These are phyloP conservation scores for Hoplostethus mediterraneus DNA, from an alignment of 2,797 vertebrate species.

Conservation along the genomic window DNA sequence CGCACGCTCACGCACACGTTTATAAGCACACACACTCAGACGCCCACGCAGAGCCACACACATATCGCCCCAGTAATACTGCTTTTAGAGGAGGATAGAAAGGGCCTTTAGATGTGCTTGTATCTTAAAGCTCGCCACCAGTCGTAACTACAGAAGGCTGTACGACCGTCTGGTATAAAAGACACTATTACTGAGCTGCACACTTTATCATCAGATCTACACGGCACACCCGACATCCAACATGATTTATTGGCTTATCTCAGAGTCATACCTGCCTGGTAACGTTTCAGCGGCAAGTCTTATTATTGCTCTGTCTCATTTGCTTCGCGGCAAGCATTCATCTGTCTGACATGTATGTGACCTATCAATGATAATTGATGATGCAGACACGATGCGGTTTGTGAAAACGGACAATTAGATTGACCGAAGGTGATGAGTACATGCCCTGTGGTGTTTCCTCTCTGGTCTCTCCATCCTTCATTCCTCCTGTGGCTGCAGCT, in stretches of 20 bases:
- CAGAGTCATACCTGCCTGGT: neutral
- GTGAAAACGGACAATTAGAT: constrained; percentile 16
- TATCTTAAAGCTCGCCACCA: no score
- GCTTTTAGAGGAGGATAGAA: no score
- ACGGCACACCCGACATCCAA: no score
- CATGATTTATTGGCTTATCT: no score
- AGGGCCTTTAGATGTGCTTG: no score
- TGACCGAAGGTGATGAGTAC: neutral
- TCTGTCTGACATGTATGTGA: constrained; percentile 11
- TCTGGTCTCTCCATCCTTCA: constrained; percentile 15
- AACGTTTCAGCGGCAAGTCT: neutral
- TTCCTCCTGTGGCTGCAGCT: constrained; percentile 19
- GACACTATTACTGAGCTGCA: no score
- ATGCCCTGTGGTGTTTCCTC: constrained; percentile 15
- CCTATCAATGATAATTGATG: neutral
- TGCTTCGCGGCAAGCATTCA: neutral
- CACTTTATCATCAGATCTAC: no score
- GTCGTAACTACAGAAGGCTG: no score
- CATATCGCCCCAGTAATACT: neutral
- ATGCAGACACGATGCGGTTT: constrained; percentile 10
- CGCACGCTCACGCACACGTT: constrained; percentile 6
- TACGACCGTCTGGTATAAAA: no score
- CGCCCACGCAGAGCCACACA: neutral
- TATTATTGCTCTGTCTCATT: no score
- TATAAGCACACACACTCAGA: neutral